phyloP scores from a whole-genome alignment of 2,888 invertebrate species.

The Epinotia demarniana region DNA sequence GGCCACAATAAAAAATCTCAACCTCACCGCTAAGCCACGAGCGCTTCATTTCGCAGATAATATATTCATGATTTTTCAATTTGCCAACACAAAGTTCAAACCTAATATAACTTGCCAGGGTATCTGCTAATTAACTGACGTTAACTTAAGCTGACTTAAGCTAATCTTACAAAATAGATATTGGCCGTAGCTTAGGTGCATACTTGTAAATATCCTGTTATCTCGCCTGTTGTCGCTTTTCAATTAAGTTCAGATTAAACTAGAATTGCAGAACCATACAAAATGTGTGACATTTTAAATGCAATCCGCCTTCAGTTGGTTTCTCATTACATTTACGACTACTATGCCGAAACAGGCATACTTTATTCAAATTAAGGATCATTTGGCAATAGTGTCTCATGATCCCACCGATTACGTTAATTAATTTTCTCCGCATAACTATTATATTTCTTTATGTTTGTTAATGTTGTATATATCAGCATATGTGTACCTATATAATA shows the following conservation, averaged over 20 bases:
- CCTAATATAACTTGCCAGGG: constrained; percentile 13
- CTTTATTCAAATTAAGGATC: neutral
- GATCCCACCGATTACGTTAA: neutral
- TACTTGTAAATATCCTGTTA: constrained; percentile 32
- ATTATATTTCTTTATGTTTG: neutral
- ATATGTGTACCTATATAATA: neutral
- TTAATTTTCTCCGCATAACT: neutral
- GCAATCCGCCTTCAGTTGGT: constrained; percentile 28
- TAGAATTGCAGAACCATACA: constrained; percentile 19
- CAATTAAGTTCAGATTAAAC: constrained; percentile 40
- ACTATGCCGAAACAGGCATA: neutral
- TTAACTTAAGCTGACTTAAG: constrained; percentile 28
- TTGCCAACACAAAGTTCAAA: neutral
- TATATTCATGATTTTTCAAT: neutral
- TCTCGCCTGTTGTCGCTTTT: constrained; percentile 40
- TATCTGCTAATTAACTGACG: constrained; percentile 30
- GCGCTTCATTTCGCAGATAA: neutral
- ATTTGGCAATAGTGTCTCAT: neutral
- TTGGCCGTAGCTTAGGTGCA: constrained; percentile 27
- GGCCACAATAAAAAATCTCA: no score
- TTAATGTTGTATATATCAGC: no score
- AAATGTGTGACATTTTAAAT: constrained; percentile 36
- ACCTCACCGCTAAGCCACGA: no score
- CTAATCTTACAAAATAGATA: constrained; percentile 33
- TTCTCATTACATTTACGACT: constrained; percentile 27